Evolutionary conservation across 2,113 vertebrate genomes (phyloP).

Genomic region (Pyxicephalus adspersus): DNA sequence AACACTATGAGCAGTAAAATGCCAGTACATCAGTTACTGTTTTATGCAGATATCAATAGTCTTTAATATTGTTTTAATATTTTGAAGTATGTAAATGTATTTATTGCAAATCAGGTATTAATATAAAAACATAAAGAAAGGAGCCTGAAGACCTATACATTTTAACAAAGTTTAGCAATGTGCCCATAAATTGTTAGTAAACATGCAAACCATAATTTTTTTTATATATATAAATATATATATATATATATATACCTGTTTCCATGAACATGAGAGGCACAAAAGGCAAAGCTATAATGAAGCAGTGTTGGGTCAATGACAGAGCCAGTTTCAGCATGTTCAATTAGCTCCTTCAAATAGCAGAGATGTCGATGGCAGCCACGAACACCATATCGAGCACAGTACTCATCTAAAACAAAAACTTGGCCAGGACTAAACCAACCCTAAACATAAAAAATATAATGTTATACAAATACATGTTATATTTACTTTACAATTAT

Average conservation of each 20-base stretch:
- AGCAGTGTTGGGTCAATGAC: constrained; percentile 96
- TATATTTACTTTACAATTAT: background rate
- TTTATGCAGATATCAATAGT: no score
- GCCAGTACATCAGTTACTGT: no score
- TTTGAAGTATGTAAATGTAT: background rate
- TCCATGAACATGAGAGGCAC: constrained; percentile 95
- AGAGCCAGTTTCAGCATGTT: constrained; percentile 84
- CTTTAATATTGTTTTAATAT: background rate
- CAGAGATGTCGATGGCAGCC: constrained; percentile 95
- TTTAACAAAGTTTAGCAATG: no score
- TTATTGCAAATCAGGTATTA: no score
- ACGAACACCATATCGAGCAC: constrained; percentile 90
- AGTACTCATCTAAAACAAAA: constrained; percentile 96
- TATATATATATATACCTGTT: constrained; percentile 82
- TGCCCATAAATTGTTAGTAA: no score
- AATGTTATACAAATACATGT: no score
- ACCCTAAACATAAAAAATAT: constrained; percentile 74
- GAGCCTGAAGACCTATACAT: no score
- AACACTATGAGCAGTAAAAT: no score
- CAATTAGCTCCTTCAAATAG: constrained; percentile 91
- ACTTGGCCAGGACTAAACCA: constrained; percentile 99
- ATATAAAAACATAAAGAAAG: no score
- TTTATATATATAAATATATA: background rate
- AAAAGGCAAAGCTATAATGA: constrained; percentile 99
- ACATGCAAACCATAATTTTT: no score